Evolutionary conservation across 2,888 invertebrate species (phyloP), one percentile per base, ranked within the genome.

Genomic region (Geophilus truncorum): DNA sequence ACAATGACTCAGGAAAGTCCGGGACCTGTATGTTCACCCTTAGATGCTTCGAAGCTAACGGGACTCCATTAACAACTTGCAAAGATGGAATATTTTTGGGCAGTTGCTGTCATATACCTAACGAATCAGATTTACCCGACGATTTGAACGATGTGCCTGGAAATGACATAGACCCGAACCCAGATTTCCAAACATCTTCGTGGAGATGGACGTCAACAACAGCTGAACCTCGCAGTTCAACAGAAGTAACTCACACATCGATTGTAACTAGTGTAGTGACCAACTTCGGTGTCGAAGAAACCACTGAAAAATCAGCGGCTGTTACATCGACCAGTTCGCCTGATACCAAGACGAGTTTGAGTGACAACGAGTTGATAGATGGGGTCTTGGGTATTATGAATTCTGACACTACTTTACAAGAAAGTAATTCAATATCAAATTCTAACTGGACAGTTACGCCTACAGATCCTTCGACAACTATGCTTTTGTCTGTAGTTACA

Each of bases 1-100:
- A 94, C 81, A 90, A 93, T 86, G 91, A 92, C 85, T 92, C 92
- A 36, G 92, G 92, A 45, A 91, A 93, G 83, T 92, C 92, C 82
- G 96, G 96, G 0, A 90, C 94, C 0, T 96, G 96, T 86, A 96
- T 96, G 96, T 96, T 96, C 86, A 96, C 95, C 82, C 95, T 95
- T 87, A 94, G 96, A 85, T 96, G 96, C 86, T 91, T 94, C 77
- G 94, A 95, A 89, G 91, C 93, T 82, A 96, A 96, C 86, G 96
- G 96, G 62, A 93, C 95, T 0, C 96, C 96, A 85, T 89, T 96
- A 83, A 96, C 96, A 34, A 95, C 95, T 0, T 96, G 96, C 87
- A 94, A 96, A 85, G 96, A 96, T 87, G 91, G 95, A 83, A 96
- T 96, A 87, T 96, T 95, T 88, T 96, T 96, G 86, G 96, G 96